These are phyloP conservation scores for Lepas anatifera DNA, from an alignment of 2,888 invertebrate genomes.

Conservation along the genomic window DNA sequence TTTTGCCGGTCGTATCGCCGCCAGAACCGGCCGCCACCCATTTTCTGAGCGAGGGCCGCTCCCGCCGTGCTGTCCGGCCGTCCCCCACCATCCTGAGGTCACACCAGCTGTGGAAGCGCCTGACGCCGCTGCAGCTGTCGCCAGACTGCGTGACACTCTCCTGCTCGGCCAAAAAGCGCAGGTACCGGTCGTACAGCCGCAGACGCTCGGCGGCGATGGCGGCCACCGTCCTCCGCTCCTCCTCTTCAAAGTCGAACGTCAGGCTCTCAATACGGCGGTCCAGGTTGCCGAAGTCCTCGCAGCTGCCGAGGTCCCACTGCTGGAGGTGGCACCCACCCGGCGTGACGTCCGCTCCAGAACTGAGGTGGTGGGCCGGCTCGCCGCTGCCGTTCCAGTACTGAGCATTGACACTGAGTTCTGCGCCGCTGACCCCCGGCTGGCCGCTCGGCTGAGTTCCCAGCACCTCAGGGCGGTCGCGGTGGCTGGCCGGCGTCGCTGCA, in stretches of 20 bases:
- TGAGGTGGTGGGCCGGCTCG: not conserved
- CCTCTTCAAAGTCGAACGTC: constrained; percentile 29
- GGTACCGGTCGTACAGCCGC: constrained; percentile 28
- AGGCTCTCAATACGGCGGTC: constrained; percentile 38
- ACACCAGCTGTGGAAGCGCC: constrained; percentile 16
- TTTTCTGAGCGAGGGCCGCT: no score
- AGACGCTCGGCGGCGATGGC: constrained; percentile 16
- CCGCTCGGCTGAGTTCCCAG: not conserved
- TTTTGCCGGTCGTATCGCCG: not conserved
- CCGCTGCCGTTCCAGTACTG: not conserved
- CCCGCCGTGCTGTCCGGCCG: not conserved
- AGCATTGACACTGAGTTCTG: not conserved
- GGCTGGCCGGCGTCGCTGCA: not conserved
- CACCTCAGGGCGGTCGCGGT: not conserved
- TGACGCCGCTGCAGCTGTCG: constrained; percentile 21
- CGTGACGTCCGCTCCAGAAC: not conserved
- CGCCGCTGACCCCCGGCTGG: not conserved
- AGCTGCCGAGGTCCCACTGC: constrained; percentile 35
- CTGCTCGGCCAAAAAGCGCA: constrained; percentile 56
- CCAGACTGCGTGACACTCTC: constrained; percentile 39
- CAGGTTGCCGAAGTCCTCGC: constrained; percentile 63
- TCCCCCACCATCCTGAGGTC: not conserved
- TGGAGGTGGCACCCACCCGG: not conserved
- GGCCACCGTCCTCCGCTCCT: constrained; percentile 39
- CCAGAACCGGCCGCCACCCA: not conserved